Percentiles rank a stretch among this genome's conserved stretches.
Conservation (phyloP, 2,113 vertebrate genomes). For the Bos javanicus region DNA sequence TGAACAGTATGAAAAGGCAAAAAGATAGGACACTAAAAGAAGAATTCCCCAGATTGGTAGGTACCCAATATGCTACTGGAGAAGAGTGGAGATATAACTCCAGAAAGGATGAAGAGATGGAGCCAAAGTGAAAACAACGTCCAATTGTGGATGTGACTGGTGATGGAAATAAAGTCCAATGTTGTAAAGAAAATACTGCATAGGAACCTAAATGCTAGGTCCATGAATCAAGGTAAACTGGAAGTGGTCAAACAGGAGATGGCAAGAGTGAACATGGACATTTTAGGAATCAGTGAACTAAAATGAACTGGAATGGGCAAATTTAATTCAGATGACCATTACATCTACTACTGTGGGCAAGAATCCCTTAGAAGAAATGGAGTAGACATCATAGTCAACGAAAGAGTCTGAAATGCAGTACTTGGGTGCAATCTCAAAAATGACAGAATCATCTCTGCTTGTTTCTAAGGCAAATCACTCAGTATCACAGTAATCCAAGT, state of each 20-base stretch:
- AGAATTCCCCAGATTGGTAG: background rate
- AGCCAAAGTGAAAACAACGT: background rate
- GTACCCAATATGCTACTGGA: background rate
- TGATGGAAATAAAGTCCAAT: background rate
- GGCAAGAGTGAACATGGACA: too few relatives aligned
- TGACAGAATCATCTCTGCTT: background rate
- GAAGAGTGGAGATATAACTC: background rate
- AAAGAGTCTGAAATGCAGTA: background rate
- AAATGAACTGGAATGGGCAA: background rate
- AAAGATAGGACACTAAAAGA: background rate
- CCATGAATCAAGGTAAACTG: background rate
- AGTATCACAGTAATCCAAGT: background rate
- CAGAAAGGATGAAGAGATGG: background rate
- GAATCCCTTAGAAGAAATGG: background rate
- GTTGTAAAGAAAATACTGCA: background rate
- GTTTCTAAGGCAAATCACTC: background rate
- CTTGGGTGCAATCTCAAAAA: background rate
- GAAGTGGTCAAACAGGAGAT: too few relatives aligned
- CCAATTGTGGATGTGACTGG: background rate
- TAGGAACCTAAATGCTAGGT: background rate
- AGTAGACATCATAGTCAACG: background rate
- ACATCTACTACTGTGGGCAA: background rate
- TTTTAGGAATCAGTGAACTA: background rate
- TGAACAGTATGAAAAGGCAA: background rate
- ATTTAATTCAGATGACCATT: background rate